Conservation (phyloP, 1,140 invertebrate species). For the Gryllus bimaculatus region DNA sequence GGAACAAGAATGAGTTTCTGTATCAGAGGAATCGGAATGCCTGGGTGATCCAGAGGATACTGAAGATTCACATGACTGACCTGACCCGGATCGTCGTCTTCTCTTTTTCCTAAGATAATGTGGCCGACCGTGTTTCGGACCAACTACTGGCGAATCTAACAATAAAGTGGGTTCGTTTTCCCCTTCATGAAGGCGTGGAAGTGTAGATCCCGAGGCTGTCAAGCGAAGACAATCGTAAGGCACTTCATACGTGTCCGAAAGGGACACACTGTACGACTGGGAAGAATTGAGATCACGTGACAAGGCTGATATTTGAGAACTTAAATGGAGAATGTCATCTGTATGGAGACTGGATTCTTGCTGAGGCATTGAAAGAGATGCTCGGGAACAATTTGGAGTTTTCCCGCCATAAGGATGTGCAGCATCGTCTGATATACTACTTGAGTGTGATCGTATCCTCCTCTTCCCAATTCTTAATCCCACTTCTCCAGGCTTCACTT, state of each 20-base stretch:
- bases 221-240: slow-evolving; percentile 5
- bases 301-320: slow-evolving; percentile 8
- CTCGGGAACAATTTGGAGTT: not conserved
- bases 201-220: slow-evolving; percentile 10
- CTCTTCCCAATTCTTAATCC: not conserved
- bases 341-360: not conserved
- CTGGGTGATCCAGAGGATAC: not conserved
- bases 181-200: slow-evolving; percentile 16
- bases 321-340: not conserved
- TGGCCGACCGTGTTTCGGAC: not conserved
- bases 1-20: not conserved
- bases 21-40: not conserved
- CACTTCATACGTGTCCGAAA: not conserved
- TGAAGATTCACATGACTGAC: not conserved
- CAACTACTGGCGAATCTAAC: not conserved
- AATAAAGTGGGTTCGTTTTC: slow-evolving; percentile 17
- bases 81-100: not conserved
- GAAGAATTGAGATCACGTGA: not conserved
- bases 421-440: not conserved
- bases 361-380: not conserved
- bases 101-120: not conserved
- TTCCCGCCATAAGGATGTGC: not conserved
- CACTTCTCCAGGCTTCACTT: not conserved
- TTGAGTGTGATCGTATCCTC: not conserved
- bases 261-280: not conserved